Percentiles rank a stretch among this genome's conserved stretches.
Conservation (phyloP, 2,797 vertebrate genomes). For the Lepilemur ruficaudatus region DNA sequence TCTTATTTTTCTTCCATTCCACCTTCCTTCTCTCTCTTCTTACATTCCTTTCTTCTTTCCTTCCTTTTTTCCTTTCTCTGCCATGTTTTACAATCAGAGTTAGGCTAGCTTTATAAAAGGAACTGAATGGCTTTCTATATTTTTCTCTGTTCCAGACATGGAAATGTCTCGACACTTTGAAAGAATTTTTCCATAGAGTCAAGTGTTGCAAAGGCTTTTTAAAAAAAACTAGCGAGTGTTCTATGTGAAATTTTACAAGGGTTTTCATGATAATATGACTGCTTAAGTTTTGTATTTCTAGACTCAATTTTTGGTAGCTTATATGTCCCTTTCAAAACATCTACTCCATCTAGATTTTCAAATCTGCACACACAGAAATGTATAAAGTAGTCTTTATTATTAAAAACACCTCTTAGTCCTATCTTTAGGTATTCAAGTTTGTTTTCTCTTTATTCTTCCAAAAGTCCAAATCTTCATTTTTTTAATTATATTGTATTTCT, state of each 20-base stretch:
- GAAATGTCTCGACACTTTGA: not conserved
- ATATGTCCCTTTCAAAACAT: not conserved
- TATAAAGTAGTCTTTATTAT: not conserved
- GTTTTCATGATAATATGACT: not conserved
- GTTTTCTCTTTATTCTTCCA: not conserved
- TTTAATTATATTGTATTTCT: not conserved
- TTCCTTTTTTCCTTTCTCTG: not conserved
- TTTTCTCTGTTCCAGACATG: not conserved
- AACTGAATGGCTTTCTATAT: not conserved
- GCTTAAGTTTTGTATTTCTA: not conserved
- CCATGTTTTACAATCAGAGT: not conserved
- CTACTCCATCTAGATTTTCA: not conserved
- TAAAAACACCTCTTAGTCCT: not conserved
- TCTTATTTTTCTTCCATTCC: not conserved
- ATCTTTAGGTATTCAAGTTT: not conserved
- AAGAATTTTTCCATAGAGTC: not conserved
- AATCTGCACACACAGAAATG: not conserved
- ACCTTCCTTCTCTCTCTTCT: not conserved
- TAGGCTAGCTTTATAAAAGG: not conserved
- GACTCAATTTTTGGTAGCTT: not conserved
- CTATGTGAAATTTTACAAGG: not conserved
- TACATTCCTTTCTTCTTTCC: not conserved
- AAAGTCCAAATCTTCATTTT: not conserved
- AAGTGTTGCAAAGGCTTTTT: not conserved
- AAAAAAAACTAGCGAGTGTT: not conserved